Percentiles rank a stretch among this genome's conserved stretches.
These are phyloP conservation scores for Ceratosolen fusciceps DNA, from an alignment of 1,140 invertebrate genomes.

Conservation along the genomic window DNA sequence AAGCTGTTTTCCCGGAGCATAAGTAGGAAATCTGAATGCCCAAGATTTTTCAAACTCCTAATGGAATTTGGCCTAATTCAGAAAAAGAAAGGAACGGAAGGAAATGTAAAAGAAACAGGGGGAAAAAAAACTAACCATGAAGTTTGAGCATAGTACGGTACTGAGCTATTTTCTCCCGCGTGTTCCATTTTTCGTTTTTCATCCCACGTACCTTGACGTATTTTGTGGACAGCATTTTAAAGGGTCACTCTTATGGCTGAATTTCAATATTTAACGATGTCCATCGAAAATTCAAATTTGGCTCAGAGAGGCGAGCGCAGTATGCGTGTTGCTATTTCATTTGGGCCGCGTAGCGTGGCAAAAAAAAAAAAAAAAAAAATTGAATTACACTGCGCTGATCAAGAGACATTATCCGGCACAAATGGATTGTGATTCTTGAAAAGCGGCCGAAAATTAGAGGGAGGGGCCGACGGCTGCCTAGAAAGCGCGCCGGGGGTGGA, in stretches of 20 bases:
- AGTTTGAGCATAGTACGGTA: constrained; percentile 76
- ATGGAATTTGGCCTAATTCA: background rate
- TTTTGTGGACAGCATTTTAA: constrained; percentile 48
- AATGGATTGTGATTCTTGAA: background rate
- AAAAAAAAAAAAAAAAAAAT: constrained; percentile 4
- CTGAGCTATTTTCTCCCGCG: constrained; percentile 76
- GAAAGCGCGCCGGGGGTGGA: background rate
- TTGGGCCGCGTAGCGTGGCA: too few species aligned
- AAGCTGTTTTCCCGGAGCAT: background rate
- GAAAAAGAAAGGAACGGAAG: background rate
- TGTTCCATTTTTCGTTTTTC: constrained; percentile 75
- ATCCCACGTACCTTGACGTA: constrained; percentile 20
- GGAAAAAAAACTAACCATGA: constrained; percentile 73
- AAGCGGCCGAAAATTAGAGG: background rate
- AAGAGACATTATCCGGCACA: background rate
- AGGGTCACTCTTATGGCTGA: background rate
- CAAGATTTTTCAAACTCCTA: background rate
- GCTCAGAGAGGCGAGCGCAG: background rate
- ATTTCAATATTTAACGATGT: constrained; percentile 34
- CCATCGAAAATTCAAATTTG: constrained; percentile 35
- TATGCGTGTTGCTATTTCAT: background rate
- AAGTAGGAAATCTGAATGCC: background rate
- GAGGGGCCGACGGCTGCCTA: too few species aligned
- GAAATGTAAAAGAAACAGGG: constrained; percentile 20
- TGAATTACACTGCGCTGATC: constrained; percentile 19